Evolutionary conservation across 2,888 invertebrate genomes (phyloP), one percentile per base, ranked within the genome.

Genomic region (Aporophyla nigra): DNA sequence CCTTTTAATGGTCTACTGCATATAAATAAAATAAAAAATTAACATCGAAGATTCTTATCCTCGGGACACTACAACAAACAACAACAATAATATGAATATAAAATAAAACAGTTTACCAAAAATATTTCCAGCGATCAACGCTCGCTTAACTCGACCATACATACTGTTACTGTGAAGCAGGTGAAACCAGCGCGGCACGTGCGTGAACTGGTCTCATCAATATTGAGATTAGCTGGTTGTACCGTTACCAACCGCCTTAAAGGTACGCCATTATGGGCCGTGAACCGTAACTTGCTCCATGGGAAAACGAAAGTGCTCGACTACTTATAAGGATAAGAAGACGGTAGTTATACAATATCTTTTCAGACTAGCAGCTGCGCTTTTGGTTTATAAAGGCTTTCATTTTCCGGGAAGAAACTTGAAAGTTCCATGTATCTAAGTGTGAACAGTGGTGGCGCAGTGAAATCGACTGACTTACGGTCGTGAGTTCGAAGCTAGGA

Each of bases 261-360:
- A 68, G 63, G 68, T 43, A 71, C 46, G 56, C n/a, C 49, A 69
- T 66, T 56, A 33, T 69, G 33, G 27, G 67, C 51, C 12, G 49
- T 33, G 67, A 16, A 54, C 63, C 24, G 43, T 21, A 46, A 46
- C 43, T 46, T 46, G 58, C 7, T 21, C 33, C 59, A 59, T 54
- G 62, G 49, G 71, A 74, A 83, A 83, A 71, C 46, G 86, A 83
- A 83, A 83, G 83, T 83, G 65, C 49, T 65, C 33, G 21, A 12
- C 27, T 69, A 53, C 71, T 62, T 82, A 62, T 67, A 82, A 54
- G 78, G 83, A 27, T 24, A 56, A 46, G 51, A 58, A 58, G 61
- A 40, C 49, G n/a, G 61, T 24, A 51, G 43, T 33, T 27, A 19
- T 27, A 49, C 78, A 65, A 78, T 75, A 21, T 59, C 1, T 53